phyloP scores from a whole-genome alignment of 2,797 vertebrate genomes.

The Enteromius argenteus region DNA sequence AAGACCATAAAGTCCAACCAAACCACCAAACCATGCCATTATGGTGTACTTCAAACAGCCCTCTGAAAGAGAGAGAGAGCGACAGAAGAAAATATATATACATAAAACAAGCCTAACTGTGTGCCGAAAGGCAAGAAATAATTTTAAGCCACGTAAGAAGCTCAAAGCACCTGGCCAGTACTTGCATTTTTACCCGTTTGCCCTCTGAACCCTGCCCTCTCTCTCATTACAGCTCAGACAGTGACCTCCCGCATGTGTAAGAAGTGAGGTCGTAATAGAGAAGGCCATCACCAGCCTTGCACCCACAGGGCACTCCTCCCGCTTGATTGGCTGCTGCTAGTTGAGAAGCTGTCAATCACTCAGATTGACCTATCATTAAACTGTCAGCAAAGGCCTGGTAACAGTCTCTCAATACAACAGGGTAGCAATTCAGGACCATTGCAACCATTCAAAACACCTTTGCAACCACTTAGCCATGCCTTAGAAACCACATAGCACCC shows the following conservation, averaged over 20 bases:
- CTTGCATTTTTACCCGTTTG: conserved; percentile 12
- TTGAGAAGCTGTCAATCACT: conserved; percentile 30
- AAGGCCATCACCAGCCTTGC: neutral
- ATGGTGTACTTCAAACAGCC: conserved; percentile 20
- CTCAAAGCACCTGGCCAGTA: neutral
- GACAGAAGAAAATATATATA: neutral
- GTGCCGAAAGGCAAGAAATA: neutral
- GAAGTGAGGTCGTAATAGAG: conserved; percentile 5
- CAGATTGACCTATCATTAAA: conserved; percentile 26
- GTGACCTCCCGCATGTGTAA: neutral
- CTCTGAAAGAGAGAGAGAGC: conserved; percentile 2
- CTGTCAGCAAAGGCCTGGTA: conserved; percentile 16
- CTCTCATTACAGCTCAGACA: neutral
- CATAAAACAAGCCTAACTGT: neutral
- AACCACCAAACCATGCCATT: conserved; percentile 31
- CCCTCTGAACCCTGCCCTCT: conserved; percentile 16
- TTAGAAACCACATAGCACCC: neutral
- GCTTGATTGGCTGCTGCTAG: conserved; percentile 8
- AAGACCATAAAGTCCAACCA: conserved; percentile 22
- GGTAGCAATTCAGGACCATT: neutral
- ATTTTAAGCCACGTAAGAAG: neutral
- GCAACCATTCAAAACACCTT: neutral
- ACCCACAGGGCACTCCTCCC: conserved; percentile 2
- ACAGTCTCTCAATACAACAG: neutral
- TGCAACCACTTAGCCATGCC: neutral